These are phyloP conservation scores for Chiridota heheva DNA, from an alignment of 35 echinoderm and acorn worm genomes.

Conservation along the genomic window DNA sequence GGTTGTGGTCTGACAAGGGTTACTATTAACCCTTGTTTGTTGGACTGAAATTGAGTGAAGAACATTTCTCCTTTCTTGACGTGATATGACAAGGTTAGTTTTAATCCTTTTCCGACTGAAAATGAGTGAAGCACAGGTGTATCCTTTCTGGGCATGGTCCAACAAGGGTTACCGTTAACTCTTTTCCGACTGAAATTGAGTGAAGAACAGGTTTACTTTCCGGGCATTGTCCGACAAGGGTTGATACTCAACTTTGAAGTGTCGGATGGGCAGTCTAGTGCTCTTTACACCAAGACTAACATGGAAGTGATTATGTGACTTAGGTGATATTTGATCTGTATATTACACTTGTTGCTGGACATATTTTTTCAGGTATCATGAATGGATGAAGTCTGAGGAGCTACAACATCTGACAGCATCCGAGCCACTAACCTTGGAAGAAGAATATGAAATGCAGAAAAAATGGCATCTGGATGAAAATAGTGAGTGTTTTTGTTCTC, in stretches of 20 bases:
- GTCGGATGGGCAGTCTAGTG: not conserved
- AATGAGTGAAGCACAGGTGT: no score
- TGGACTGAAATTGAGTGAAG: no score
- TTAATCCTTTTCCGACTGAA: no score
- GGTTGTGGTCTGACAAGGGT: no score
- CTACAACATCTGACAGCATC: constrained; percentile 88
- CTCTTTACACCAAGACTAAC: not conserved
- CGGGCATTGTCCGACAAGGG: no score
- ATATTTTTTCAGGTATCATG: constrained; percentile 71
- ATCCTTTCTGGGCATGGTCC: no score
- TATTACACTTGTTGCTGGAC: not conserved
- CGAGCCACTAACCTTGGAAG: constrained; percentile 75
- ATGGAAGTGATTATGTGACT: not conserved
- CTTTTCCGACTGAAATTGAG: not conserved
- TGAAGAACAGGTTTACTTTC: not conserved
- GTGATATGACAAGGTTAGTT: no score
- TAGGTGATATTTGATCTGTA: not conserved
- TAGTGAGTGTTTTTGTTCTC: constrained; percentile 38
- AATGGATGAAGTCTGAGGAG: constrained; percentile 89
- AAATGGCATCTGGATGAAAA: constrained; percentile 91
- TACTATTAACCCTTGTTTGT: no score
- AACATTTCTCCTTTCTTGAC: no score
- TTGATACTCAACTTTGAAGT: not conserved
- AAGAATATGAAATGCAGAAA: constrained; percentile 97
- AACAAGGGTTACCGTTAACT: not conserved